These are phyloP conservation scores for Turritopsis dohrnii DNA, from an alignment of 30 jellyfish, hydroid and myxozoan species.

Conservation along the genomic window DNA sequence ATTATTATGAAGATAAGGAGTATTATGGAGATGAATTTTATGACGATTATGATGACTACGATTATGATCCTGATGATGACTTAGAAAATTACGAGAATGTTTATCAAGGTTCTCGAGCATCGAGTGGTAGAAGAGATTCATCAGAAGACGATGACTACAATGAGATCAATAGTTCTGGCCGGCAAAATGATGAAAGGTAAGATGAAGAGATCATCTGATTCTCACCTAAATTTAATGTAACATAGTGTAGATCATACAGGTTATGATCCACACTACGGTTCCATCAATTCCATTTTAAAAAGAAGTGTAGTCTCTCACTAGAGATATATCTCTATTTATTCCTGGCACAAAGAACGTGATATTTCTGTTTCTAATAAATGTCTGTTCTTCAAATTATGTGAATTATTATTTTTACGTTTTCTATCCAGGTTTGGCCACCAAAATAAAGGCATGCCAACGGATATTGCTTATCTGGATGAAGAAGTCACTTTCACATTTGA, in stretches of 20 bases:
- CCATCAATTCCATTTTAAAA: background rate
- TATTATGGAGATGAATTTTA: conserved; percentile 16
- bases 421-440: background rate
- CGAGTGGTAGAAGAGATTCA: background rate
- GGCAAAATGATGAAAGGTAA: background rate
- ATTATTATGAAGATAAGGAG: conserved; percentile 50
- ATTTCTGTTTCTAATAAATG: too few relatives aligned
- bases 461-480: conserved; percentile 41
- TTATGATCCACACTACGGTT: background rate
- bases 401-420: too few relatives aligned
- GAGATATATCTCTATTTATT: too few relatives aligned
- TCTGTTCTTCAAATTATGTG: too few relatives aligned
- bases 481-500: conserved; percentile 61
- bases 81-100: conserved; percentile 24
- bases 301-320: too few relatives aligned
- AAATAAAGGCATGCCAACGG: background rate
- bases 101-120: conserved; percentile 21
- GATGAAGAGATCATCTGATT: too few relatives aligned
- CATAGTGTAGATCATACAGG: too few relatives aligned
- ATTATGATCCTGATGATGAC: conserved; percentile 35
- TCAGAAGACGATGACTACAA: background rate
- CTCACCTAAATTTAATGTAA: too few relatives aligned
- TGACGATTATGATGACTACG: conserved; percentile 43
- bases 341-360: too few relatives aligned
- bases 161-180: background rate